A percentile compares a stretch with the other conserved stretches of the same genome.
phyloP scores from a whole-genome alignment of 2,113 vertebrate species.

The Cricetomys ansorgei region DNA sequence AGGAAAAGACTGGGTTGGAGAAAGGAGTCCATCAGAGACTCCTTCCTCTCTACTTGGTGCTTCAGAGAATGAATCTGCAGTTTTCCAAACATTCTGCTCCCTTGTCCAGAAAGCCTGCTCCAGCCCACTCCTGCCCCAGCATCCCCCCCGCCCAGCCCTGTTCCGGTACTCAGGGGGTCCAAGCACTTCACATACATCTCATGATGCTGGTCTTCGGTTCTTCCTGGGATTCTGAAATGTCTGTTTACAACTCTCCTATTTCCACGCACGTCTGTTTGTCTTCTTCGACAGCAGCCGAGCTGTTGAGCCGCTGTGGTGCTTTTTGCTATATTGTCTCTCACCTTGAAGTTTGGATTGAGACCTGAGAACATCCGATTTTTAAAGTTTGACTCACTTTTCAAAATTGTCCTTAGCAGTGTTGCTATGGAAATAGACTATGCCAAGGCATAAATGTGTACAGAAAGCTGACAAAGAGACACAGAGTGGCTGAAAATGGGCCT shows the following conservation, averaged over 20 bases:
- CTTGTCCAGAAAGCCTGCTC: constrained; percentile 23
- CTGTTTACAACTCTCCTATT: background rate
- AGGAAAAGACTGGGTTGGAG: background rate
- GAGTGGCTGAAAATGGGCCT: constrained; percentile 35
- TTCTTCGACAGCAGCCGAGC: background rate
- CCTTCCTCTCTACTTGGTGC: background rate
- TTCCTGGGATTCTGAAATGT: background rate
- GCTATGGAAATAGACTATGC: constrained; percentile 49
- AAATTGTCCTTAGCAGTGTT: background rate
- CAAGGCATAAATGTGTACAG: constrained; percentile 24
- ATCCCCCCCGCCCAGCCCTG: too few relatives aligned
- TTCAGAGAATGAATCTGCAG: background rate
- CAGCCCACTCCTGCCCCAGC: too few relatives aligned
- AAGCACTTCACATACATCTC: background rate
- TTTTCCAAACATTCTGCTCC: background rate
- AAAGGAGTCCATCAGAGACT: background rate
- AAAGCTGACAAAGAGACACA: constrained; percentile 57
- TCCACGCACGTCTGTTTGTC: background rate
- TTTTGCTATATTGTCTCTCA: background rate
- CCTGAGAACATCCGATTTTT: constrained; percentile 23
- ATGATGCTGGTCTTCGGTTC: background rate
- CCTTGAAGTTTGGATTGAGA: background rate
- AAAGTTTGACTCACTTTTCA: constrained; percentile 16
- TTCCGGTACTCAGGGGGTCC: background rate
- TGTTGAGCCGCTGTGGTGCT: background rate